Evolutionary conservation across 2,888 invertebrate genomes (phyloP).

Genomic region (Phlogophora meticulosa): DNA sequence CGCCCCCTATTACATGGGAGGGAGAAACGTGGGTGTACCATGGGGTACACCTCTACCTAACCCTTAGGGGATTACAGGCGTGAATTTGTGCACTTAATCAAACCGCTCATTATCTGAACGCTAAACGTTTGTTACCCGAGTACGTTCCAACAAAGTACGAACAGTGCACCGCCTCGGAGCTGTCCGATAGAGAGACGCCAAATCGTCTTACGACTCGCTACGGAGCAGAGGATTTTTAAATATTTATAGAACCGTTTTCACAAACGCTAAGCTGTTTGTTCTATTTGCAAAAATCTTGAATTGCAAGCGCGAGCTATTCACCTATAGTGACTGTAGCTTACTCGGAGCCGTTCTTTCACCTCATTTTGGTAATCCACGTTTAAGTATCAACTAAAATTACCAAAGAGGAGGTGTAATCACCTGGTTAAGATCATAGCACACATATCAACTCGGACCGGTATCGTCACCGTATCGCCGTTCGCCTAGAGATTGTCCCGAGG

Average conservation of each 20-base stretch:
- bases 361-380: constrained; percentile 28
- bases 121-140: constrained; percentile 39
- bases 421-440: too few relatives aligned
- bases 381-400: constrained; percentile 1
- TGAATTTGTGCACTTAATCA: constrained; percentile 14
- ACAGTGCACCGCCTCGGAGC: constrained; percentile 20
- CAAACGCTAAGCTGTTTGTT: constrained; percentile 71
- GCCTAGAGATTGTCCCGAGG: too few relatives aligned
- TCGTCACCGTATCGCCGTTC: too few relatives aligned
- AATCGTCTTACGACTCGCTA: constrained; percentile 70
- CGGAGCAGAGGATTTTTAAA: constrained; percentile 72
- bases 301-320: constrained; percentile 52
- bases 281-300: constrained; percentile 71
- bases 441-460: too few relatives aligned
- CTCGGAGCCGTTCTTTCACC: constrained; percentile 27
- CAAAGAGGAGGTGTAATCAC: too few relatives aligned
- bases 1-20: too few relatives aligned
- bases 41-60: too few relatives aligned
- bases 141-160: constrained; percentile 27
- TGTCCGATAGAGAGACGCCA: constrained; percentile 60
- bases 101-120: constrained; percentile 27
- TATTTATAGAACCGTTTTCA: constrained; percentile 75
- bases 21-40: too few relatives aligned
- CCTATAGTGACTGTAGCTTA: constrained; percentile 14
- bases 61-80: too few relatives aligned